Base-by-base conservation (phyloP, 2,113 vertebrate genomes). In the Apeltes quadracus region DNA sequence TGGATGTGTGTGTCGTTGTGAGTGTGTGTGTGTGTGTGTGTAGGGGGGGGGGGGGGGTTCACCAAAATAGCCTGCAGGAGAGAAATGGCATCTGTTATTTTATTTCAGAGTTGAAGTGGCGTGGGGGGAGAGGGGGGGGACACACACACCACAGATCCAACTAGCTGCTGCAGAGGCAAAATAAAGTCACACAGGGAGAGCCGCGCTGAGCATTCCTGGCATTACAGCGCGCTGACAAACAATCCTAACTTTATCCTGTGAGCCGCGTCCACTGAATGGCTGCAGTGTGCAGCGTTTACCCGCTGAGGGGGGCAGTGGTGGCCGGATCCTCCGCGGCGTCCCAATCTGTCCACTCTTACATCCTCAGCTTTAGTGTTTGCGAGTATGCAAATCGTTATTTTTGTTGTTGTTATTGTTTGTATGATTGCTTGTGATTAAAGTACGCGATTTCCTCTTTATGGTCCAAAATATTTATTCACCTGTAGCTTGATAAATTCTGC, bases 201-300 rank as follows among this genome's bases (percentile, higher is more conserved):
- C 64, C 53, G 86, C 83, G 51, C 90, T 76, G 82, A 82, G 84
- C 91, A 94, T 94, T 94, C 93, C 93, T 92, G 87, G 79, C 92
- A 92, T 94, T 93, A 89, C 94, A 92, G 90, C 59, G 64, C 67
- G 44, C 91, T 91, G 91, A 94, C 93, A 93, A 93, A 94, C 94
- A 94, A 93, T 93, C 92, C 92, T 90, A 94, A 94, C 93, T 93
- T 93, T 92, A 94, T 94, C 92, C 92, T 87, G 81, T 64, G 84
- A 82, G 86, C 70, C 12, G 72, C 72, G 88, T 76, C 77, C 86
- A 76, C 84, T 94, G 91, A 94, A 94, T 93, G 91, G 92, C 77
- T 76, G 83, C 88, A 93, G 92, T 94, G 93, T 94, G 89, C 86
- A 53, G 83, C 91, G 89, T 93, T 91, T 92, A 90, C 86, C 87